phyloP scores from a whole-genome alignment of 2,888 invertebrate species.

The Gnatocerus cornutus region DNA sequence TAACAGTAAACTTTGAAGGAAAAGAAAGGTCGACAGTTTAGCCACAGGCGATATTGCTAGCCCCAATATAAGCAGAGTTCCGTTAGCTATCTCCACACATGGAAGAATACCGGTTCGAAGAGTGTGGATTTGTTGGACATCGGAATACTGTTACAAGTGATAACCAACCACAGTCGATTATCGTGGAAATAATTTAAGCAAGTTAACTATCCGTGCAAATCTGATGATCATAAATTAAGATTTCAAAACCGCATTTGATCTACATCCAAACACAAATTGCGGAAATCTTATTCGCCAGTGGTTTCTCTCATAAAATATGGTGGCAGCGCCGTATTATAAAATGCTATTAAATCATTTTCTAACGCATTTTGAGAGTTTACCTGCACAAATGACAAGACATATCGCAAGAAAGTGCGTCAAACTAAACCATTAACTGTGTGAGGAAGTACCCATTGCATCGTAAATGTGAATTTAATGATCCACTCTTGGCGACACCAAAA shows the following conservation, averaged over 20 bases:
- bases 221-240: conserved; percentile 7
- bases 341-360: conserved; percentile 30
- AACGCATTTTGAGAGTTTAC: conserved; percentile 39
- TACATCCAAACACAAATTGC: conserved; percentile 8
- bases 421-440: no score
- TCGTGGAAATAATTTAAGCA: no score
- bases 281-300: conserved; percentile 14
- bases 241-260: conserved; percentile 15
- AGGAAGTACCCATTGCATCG: no score
- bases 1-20: conserved; percentile 44
- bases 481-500: background rate
- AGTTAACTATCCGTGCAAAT: conserved; percentile 10
- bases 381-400: conserved; percentile 38
- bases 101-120: conserved; percentile 54
- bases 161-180: background rate
- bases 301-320: conserved; percentile 22
- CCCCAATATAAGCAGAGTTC: conserved; percentile 53
- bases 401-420: background rate
- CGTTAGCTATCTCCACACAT: conserved; percentile 55
- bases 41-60: conserved; percentile 52
- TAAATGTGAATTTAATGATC: conserved; percentile 3
- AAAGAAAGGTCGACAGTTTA: conserved; percentile 53
- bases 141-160: conserved; percentile 53
- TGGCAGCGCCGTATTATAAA: conserved; percentile 24
- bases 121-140: conserved; percentile 41